Base-by-base conservation (phyloP, 1,140 invertebrate genomes). In the Drosophila fuyamai region DNA sequence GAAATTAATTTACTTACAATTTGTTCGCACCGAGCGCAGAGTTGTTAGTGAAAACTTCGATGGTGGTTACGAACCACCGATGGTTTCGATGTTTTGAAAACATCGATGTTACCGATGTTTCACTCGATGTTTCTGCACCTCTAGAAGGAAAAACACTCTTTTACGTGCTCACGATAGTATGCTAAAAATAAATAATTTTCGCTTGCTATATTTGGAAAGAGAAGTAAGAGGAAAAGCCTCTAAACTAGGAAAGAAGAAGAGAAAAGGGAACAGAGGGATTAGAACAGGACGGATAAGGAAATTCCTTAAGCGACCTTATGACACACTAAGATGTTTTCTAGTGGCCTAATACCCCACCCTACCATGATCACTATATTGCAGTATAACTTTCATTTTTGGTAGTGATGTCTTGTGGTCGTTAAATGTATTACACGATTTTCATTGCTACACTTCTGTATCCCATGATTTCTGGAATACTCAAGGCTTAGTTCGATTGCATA, bases 331-430 rank as follows among this genome's bases (percentile, higher is more conserved):
- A 48, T 29, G 23, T 27, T 48, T 27, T 12, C 23, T 48, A 48
- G 46, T 48, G 46, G 23, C 46, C 46, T n/a, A n/a, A 4, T 27
- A 48, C 46, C 23, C 46, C 46, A 48, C 23, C 46, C 46, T 48
- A 48, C 46, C 46, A 48, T 48, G 6, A 48, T 48, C 23, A 48
- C 46, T 48, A 48, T 27, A 27, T n/a, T 48, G 46, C 46, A 48
- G 46, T 23, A 32, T n/a, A 48, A 32, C 29, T 32, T 32, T 0
- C 29, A 9, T 27, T 27, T n/a, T 48, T 48, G 46, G 13, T 48
- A 48, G n/a, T n/a, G n/a, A n/a, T n/a, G n/a, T n/a, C n/a, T n/a
- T n/a, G 46, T 29, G 23, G 13, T 48, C 23, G 18, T 23, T 27
- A 27, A 27, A 27, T 6, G 2, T 13, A 18, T 48, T n/a, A 27